These are phyloP conservation scores for Rhinella marina DNA, from an alignment of 2,797 vertebrate species.

Conservation along the genomic window DNA sequence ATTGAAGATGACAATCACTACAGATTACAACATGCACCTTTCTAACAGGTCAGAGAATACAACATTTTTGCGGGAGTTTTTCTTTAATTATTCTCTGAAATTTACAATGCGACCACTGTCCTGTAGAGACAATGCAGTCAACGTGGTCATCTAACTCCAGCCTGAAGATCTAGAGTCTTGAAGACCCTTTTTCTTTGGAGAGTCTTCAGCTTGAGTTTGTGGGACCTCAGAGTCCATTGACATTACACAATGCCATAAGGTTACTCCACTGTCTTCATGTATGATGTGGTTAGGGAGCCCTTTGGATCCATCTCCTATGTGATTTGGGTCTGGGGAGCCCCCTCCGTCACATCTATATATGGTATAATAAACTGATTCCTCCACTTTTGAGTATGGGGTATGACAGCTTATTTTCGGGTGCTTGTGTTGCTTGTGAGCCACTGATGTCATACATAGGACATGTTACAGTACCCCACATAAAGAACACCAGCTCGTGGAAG, in stretches of 20 bases:
- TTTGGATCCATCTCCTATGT: not conserved
- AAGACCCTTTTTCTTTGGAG: not conserved
- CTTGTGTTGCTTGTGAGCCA: not conserved
- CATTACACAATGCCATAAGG: not conserved
- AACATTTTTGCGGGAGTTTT: no score
- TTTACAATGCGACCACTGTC: no score
- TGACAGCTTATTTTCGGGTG: not conserved
- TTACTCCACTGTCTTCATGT: slow-evolving; percentile 9
- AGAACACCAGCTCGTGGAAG: not conserved
- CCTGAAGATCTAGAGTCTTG: not conserved
- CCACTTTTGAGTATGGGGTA: not conserved
- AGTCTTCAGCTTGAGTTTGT: not conserved
- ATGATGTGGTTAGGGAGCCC: slow-evolving; percentile 41
- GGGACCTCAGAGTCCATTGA: not conserved
- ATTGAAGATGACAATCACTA: no score
- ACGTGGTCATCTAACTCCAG: not conserved
- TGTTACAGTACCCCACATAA: not conserved
- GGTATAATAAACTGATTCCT: not conserved
- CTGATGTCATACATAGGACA: no score
- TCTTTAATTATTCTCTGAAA: no score
- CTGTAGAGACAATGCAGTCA: not conserved
- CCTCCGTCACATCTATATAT: slow-evolving; percentile 33
- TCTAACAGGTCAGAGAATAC: no score
- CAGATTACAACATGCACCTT: no score
- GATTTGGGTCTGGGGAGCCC: slow-evolving; percentile 23